Evolutionary conservation across 2,797 vertebrate genomes (phyloP), one percentile per base, ranked within the genome.

Genomic region (Hemibagrus guttatus): DNA sequence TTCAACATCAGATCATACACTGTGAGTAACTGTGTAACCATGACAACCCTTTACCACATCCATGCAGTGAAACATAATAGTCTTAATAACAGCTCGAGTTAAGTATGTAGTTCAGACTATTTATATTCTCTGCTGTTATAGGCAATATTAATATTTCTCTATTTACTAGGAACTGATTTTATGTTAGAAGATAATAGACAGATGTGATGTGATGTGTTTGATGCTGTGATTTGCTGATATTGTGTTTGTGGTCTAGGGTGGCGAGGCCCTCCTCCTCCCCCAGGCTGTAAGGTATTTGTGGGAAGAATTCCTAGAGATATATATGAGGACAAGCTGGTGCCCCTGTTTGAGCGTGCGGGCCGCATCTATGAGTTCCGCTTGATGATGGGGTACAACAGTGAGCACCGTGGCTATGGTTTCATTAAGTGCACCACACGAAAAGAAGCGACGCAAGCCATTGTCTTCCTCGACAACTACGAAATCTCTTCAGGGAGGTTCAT

Each of bases 301-400:
- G n/a, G n/a, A n/a, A n/a, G n/a, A n/a, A n/a, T n/a, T n/a, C n/a
- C n/a, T n/a, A n/a, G n/a, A n/a, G n/a, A n/a, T n/a, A n/a, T n/a
- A n/a, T n/a, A n/a, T n/a, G n/a, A n/a, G n/a, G n/a, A n/a, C n/a
- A n/a, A n/a, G n/a, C n/a, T n/a, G n/a, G 97, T 99, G 56, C 98
- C 98, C 28, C 93, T 98, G 90, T 99, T 99, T 0, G 96, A 97
- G 93, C 95, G 91, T 85, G 97, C 96, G 13, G 98, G 98, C 8
- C 93, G 90, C 85, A 97, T 99, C 92, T 99, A 99, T 84, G 98
- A 98, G 94, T 97, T 99, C 92, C 95, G 98, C 17, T 94, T 99
- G 91, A 99, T 99, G 98, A 97, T 99, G 98, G 97, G 99, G 92
- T 99, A 98, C 94, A 99, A 96, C 42, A 98, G 98, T 39, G 96